These are phyloP conservation scores for Drosophila paracracens DNA, from an alignment of 2,888 invertebrate genomes.

Conservation along the genomic window DNA sequence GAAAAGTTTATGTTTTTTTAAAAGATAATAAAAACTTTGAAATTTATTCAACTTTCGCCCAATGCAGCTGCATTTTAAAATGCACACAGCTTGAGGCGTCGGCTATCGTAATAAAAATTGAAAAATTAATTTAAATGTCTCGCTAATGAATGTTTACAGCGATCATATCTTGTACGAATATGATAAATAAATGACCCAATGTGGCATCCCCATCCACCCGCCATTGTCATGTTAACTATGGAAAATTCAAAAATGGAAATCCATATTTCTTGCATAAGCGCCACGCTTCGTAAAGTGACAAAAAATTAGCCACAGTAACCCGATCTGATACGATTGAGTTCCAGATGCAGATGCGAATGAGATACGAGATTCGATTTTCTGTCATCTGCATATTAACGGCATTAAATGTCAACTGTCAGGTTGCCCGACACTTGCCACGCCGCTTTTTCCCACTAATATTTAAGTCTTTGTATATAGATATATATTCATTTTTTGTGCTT, in stretches of 20 bases:
- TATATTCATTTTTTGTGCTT: slow-evolving; percentile 3
- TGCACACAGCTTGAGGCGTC: slow-evolving; percentile 16
- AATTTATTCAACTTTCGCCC: slow-evolving; percentile 34
- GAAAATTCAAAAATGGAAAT: slow-evolving; percentile 46
- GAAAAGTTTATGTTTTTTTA: slow-evolving; percentile 11
- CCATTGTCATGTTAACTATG: slow-evolving; percentile 66
- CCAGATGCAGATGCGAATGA: slow-evolving; percentile 30
- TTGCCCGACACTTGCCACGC: slow-evolving; percentile 43
- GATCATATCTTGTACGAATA: slow-evolving; percentile 53
- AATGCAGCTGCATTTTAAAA: slow-evolving; percentile 8
- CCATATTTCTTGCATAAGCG: slow-evolving; percentile 54
- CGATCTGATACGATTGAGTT: slow-evolving; percentile 21
- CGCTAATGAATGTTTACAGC: slow-evolving; percentile 70
- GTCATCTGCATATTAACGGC: slow-evolving; percentile 58
- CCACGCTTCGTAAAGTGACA: slow-evolving; percentile 50
- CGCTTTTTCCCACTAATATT: slow-evolving; percentile 22
- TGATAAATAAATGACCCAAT: slow-evolving; percentile 10
- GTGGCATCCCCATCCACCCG: background rate
- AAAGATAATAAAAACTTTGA: background rate
- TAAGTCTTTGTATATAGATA: background rate
- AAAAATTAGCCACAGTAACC: slow-evolving; percentile 64
- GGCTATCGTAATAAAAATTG: slow-evolving; percentile 43
- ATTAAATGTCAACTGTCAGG: slow-evolving; percentile 65
- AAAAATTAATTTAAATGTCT: slow-evolving; percentile 80
- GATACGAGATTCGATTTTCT: slow-evolving; percentile 39